Evolutionary conservation across 2,797 vertebrate genomes (phyloP).

Genomic region (Diplodus sargus): DNA sequence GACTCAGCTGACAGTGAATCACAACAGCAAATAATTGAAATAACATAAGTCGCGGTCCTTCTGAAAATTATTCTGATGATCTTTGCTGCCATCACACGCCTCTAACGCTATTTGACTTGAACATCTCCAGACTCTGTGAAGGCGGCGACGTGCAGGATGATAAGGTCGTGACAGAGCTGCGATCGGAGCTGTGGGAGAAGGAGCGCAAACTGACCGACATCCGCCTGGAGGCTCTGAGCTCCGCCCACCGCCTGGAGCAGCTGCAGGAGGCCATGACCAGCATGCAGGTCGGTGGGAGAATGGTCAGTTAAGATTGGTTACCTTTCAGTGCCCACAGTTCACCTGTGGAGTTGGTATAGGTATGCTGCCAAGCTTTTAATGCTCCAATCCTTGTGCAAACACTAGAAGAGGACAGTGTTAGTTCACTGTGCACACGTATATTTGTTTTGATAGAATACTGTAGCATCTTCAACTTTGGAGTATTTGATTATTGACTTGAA

Average conservation of each 20-base stretch:
- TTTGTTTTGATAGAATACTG: too few relatives aligned
- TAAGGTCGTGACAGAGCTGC: constrained; percentile 93
- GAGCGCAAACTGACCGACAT: constrained; percentile 98
- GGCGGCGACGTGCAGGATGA: constrained; percentile 84
- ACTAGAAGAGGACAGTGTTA: background rate
- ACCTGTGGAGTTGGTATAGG: background rate
- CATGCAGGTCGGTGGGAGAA: constrained; percentile 89
- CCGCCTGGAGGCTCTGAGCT: constrained; percentile 95
- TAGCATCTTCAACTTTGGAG: background rate
- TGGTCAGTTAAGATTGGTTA: too few relatives aligned
- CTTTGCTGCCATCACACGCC: background rate
- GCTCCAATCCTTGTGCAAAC: background rate
- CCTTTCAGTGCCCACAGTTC: background rate
- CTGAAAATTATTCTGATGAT: constrained; percentile 6
- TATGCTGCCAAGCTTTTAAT: background rate
- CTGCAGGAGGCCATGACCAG: constrained; percentile 96
- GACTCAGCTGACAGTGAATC: too few relatives aligned
- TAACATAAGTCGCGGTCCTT: background rate
- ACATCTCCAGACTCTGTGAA: constrained; percentile 85
- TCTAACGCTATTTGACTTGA: constrained; percentile 3
- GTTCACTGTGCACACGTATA: background rate
- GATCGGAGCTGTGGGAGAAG: constrained; percentile 97
- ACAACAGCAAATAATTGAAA: too few relatives aligned
- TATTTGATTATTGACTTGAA: background rate
- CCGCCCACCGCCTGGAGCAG: constrained; percentile 96